Base-by-base conservation (phyloP, 2,113 vertebrate genomes). In the Paradoxurus hermaphroditus region DNA sequence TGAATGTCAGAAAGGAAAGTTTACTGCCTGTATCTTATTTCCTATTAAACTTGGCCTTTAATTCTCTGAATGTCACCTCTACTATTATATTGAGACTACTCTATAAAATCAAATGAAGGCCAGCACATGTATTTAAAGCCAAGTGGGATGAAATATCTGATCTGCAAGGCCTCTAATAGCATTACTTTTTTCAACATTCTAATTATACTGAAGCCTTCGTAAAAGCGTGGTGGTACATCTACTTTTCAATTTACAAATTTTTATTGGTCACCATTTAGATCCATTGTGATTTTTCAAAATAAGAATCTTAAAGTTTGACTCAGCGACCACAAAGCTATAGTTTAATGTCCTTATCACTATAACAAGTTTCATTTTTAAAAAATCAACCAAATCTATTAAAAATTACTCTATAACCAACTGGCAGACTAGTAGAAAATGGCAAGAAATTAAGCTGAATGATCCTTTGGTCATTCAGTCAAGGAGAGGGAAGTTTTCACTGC, bases 201-300 rank as follows among this genome's bases (percentile, higher is more conserved):
- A 44, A 53, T 83, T 91, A 86, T 51, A 72, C 14, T 14, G 27
- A 92, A n/a, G 1, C 91, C 70, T 89, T 86, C 34, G 36, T 88
- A 70, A 89, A 94, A 97, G 31, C 62, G 56, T 59, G 44, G 34
- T 46, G 68, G 19, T 70, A 18, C 21, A 70, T 59, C 15, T 73
- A 7, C 39, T 81, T 91, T 90, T 87, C 85, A 34, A 0, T 59
- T 94, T 96, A 91, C 51, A 90, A 44, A 70, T 85, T 96, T 90
- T 56, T 62, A 34, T 44, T 65, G 31, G 18, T 67, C 3, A 44
- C 15, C 36, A 34, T 84, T 97, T 91, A 97, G 91, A 78, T 63
- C 4, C 39, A 34, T 9, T 53, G 5, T 59, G 11, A 95, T 86
- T 86, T 44, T 34, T 62, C 93, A 92, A 94, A 31, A n/a, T 23